These are phyloP conservation scores for Drosophila dives DNA, from an alignment of 2,888 invertebrate genomes.

Conservation along the genomic window DNA sequence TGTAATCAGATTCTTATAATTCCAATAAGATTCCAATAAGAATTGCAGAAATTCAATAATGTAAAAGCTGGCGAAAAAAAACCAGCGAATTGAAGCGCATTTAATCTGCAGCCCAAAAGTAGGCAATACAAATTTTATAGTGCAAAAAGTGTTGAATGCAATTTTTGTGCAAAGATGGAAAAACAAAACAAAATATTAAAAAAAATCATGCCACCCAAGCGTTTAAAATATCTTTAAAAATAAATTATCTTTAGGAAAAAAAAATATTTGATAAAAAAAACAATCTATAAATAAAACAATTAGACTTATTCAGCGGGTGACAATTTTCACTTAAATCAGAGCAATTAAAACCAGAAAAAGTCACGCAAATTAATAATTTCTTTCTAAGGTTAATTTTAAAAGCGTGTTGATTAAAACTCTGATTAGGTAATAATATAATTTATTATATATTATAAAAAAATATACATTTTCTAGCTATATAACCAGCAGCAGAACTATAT, in stretches of 20 bases:
- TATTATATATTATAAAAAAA: background rate
- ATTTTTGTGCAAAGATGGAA: constrained; percentile 52
- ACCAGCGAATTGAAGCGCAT: constrained; percentile 35
- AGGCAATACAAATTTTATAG: constrained; percentile 39
- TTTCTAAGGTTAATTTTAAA: background rate
- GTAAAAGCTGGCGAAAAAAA: constrained; percentile 22
- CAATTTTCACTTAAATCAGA: background rate
- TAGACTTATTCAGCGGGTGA: background rate
- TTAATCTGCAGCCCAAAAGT: constrained; percentile 46
- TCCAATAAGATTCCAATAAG: no score
- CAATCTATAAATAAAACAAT: background rate
- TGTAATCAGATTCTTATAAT: no score
- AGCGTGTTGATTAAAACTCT: background rate
- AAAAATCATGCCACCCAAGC: background rate
- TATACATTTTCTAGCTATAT: constrained; percentile 5
- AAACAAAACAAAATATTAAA: constrained; percentile 24
- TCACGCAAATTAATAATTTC: constrained; percentile 1
- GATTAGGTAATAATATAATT: background rate
- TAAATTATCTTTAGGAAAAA: background rate
- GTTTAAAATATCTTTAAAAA: constrained; percentile 2
- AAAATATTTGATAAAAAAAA: background rate
- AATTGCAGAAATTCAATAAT: constrained; percentile 59
- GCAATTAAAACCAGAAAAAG: background rate
- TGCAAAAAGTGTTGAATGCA: constrained; percentile 45
- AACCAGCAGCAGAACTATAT: background rate